Base-by-base conservation (phyloP, 2,888 invertebrate species). In the Megalurothrips usitatus region DNA sequence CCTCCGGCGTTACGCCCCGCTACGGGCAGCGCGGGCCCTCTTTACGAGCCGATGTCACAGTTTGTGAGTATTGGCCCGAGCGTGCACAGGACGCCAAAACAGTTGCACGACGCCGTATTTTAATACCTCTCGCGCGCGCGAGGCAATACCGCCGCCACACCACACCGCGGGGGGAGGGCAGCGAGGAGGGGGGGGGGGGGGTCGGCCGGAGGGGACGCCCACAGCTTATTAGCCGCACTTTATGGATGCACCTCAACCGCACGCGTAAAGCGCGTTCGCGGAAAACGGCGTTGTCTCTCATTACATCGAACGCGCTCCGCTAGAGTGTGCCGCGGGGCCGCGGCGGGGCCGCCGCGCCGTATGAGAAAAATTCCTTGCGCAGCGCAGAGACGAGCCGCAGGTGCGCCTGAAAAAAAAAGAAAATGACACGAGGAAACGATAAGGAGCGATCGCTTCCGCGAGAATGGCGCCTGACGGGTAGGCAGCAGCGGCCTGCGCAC, bases 61-160 rank as follows among this genome's bases (percentile, higher is more conserved):
- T 58, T 58, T 58, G 58, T 58, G 58, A 26, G 68, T 75, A 75
- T 26, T 26, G 68, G 68, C 10, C 68, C 26, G 68, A 26, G 68
- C 68, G 58, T 58, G 58, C 58, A 17, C 58, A 58, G 58, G 58
- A 58, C 26, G 68, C 68, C 68, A 26, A 75, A 75, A 75, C 68
- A 75, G 68, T 75, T 75, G 68, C 68, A 75, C 68, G 68, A 75
- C 68, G 68, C 68, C 68, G 68, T 75, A 75, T 75, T 23, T 75
- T 75, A 26, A 58, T 58, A 58, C 58, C 58, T 58, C 58, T 52
- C n/a, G 52, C 52, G 17, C 52, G 52, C 49, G 49, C 52, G 19
- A 6, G 6, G 58, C 58, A 6, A 8, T n/a, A n/a, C 58, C 58
- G 34, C 58, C 58, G 58, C 58, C 23, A 75, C 68, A 26, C 68